These are phyloP conservation scores for Drosophila conformis DNA, from an alignment of 2,888 invertebrate genomes.

Conservation along the genomic window DNA sequence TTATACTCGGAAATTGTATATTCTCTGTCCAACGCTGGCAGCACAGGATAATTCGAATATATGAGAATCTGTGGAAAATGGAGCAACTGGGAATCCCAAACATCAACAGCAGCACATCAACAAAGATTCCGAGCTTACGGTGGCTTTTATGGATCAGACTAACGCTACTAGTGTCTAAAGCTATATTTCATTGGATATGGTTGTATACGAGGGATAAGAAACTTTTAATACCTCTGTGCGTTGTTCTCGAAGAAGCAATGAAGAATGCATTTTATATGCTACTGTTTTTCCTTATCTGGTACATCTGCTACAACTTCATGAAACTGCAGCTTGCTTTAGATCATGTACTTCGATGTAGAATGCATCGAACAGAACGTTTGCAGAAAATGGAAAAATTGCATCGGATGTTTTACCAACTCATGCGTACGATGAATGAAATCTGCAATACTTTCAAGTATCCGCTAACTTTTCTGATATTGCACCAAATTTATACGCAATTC, in stretches of 20 bases:
- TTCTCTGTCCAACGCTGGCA: constrained; percentile 21
- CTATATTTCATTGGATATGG: background rate
- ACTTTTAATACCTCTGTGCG: fast-evolving
- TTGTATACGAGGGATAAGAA: fast-evolving
- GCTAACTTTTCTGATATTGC: background rate
- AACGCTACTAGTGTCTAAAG: background rate
- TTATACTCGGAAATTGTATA: background rate
- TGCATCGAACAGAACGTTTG: background rate
- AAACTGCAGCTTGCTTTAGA: constrained; percentile 2
- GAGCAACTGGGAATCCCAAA: background rate
- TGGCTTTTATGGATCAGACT: background rate
- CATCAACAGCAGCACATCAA: background rate
- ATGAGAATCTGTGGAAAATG: constrained; percentile 11
- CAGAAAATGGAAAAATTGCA: constrained; percentile 1
- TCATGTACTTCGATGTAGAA: constrained; percentile 3
- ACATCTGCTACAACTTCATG: background rate
- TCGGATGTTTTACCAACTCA: constrained; percentile 5
- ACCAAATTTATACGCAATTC: background rate
- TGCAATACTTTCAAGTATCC: constrained; percentile 23
- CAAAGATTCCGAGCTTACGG: background rate
- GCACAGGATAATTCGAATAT: constrained; percentile 11
- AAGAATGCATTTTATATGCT: background rate
- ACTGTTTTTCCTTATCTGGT: background rate
- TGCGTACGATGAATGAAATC: constrained; percentile 8
- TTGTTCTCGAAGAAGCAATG: background rate